These are phyloP conservation scores for Paradoxurus hermaphroditus DNA, from an alignment of 2,113 vertebrate species.

Conservation along the genomic window DNA sequence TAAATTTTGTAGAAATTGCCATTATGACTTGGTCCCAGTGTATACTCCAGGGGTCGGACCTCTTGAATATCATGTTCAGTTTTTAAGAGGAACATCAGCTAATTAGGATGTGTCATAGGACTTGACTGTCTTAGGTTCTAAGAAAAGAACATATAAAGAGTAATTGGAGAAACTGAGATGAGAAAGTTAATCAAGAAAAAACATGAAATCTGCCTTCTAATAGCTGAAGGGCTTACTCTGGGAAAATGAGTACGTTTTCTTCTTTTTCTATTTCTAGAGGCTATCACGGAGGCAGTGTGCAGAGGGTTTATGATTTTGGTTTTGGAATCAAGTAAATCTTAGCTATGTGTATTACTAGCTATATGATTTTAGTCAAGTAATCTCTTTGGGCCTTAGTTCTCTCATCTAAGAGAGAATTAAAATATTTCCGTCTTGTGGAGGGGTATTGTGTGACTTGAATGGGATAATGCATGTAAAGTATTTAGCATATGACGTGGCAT, in stretches of 20 bases:
- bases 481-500: background rate
- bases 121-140: background rate
- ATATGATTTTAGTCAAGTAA: background rate
- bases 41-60: background rate
- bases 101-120: background rate
- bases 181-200: conserved; percentile 6
- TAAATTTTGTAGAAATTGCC: conserved; percentile 8
- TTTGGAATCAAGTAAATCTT: background rate
- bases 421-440: background rate
- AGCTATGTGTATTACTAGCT: background rate
- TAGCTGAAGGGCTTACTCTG: background rate
- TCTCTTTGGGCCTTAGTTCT: background rate
- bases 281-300: background rate
- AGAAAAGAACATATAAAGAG: background rate
- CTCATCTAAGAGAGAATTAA: background rate
- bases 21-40: background rate
- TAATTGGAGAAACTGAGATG: conserved; percentile 44
- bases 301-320: background rate
- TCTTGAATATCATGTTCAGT: conserved; percentile 11
- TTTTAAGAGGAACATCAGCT: background rate
- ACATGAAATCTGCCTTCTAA: background rate
- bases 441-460: background rate
- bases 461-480: background rate
- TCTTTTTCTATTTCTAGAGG: background rate
- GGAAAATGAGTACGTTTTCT: background rate